A percentile compares a stretch with the other conserved stretches of the same genome.
Conservation (phyloP, 1,140 invertebrate species). For the Nixonia krombeini region DNA sequence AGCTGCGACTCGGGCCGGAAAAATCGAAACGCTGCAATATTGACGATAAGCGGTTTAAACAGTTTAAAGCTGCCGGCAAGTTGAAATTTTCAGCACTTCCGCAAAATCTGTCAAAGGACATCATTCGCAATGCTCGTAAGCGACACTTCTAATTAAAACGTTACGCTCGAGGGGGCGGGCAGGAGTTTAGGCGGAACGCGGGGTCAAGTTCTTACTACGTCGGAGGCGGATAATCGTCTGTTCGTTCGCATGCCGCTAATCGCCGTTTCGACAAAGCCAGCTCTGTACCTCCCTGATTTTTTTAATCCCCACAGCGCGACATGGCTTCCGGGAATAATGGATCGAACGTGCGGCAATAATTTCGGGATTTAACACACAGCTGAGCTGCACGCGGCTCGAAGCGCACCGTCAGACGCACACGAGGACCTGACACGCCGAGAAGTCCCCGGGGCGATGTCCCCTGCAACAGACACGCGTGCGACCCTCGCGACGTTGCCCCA, state of each 20-base stretch:
- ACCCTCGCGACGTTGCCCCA: conserved; percentile 30
- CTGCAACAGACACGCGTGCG: conserved; percentile 45
- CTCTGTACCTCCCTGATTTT: too few relatives aligned
- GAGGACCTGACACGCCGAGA: background rate
- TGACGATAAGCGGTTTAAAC: background rate
- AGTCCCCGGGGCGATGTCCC: conserved; percentile 55
- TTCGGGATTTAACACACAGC: conserved; percentile 60
- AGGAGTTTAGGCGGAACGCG: too few relatives aligned
- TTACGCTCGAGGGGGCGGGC: too few relatives aligned
- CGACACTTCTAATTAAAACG: too few relatives aligned
- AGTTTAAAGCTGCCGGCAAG: background rate
- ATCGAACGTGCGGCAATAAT: conserved; percentile 48
- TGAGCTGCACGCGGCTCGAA: conserved; percentile 56
- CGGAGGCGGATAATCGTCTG: too few relatives aligned
- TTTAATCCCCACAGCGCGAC: too few relatives aligned
- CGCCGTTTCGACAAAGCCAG: too few relatives aligned
- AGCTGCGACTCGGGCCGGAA: background rate
- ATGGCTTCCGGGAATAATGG: conserved; percentile 14
- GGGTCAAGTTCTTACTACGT: too few relatives aligned
- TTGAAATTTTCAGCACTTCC: background rate
- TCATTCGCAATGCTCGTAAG: too few relatives aligned
- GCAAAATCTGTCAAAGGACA: background rate
- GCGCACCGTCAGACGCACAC: conserved; percentile 20
- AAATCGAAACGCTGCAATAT: background rate
- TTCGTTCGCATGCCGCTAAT: too few relatives aligned